A percentile compares a stretch with the other conserved stretches of the same genome.
Conservation (phyloP, 2,797 vertebrate species). For the Thaleichthys pacificus region DNA sequence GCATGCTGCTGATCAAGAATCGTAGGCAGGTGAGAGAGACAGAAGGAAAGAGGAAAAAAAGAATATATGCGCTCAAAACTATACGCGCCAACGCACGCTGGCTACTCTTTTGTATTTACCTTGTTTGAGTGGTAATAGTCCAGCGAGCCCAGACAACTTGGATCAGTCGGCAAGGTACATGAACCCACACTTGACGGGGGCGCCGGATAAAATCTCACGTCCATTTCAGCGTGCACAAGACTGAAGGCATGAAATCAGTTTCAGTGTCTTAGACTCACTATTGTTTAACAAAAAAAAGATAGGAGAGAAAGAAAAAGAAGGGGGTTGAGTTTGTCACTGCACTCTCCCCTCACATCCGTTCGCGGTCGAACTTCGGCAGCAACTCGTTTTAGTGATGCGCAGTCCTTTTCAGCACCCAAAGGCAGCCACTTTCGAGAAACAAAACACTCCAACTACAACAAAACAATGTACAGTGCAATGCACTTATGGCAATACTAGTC, state of each 20-base stretch:
- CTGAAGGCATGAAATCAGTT: constrained; percentile 84
- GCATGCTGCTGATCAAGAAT: neutral
- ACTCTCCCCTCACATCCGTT: constrained; percentile 77
- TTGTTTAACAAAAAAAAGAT: constrained; percentile 70
- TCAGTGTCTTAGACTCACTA: constrained; percentile 74
- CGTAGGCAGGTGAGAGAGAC: constrained; percentile 46
- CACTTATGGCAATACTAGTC: constrained; percentile 68
- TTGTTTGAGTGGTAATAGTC: constrained; percentile 98
- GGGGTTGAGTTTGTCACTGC: constrained; percentile 67
- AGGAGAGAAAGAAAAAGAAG: constrained; percentile 51
- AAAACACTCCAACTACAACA: constrained; percentile 38
- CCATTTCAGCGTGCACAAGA: constrained; percentile 86
- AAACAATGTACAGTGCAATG: constrained; percentile 45
- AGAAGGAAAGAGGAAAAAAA: constrained; percentile 15
- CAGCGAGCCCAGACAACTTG: constrained; percentile 87
- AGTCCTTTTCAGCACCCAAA: constrained; percentile 47
- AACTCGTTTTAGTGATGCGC: constrained; percentile 69
- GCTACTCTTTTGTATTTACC: constrained; percentile 74
- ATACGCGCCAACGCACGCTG: neutral
- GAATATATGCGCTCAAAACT: neutral
- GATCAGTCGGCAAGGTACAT: constrained; percentile 90
- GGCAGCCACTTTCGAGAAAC: constrained; percentile 48
- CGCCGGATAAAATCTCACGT: constrained; percentile 98
- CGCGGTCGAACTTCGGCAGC: constrained; percentile 70
- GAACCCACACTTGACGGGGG: constrained; percentile 93